Percentiles rank a stretch among this genome's conserved stretches.
Conservation (phyloP, 2,888 invertebrate species). For the Zhengitettix transpicula region DNA sequence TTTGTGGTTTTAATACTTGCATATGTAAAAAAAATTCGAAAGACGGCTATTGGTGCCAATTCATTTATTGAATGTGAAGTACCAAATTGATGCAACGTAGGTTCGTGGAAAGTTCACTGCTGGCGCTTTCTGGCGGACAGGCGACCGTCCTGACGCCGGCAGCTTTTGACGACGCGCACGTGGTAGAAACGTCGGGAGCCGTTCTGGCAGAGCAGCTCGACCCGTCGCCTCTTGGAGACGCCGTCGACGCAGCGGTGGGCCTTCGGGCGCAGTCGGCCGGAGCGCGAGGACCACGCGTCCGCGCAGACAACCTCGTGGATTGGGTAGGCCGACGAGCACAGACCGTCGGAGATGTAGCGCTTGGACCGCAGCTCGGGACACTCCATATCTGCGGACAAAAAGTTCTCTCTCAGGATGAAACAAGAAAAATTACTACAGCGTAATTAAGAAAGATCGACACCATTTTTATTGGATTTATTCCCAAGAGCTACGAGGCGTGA, state of each 20-base stretch:
- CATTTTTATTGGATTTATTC: too few relatives aligned
- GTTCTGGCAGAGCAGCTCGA: constrained; percentile 11
- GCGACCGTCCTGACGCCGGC: constrained; percentile 4
- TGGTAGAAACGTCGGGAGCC: constrained; percentile 9
- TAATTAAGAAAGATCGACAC: too few relatives aligned
- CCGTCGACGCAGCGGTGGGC: constrained; percentile 7
- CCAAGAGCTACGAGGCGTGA: too few relatives aligned
- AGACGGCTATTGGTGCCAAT: too few relatives aligned
- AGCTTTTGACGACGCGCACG: constrained; percentile 10
- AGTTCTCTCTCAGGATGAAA: too few relatives aligned
- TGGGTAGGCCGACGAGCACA: constrained; percentile 14
- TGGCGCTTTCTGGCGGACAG: too few relatives aligned
- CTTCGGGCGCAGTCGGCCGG: neutral
- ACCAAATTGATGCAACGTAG: too few relatives aligned
- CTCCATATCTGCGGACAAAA: neutral
- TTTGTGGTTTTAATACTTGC: too few relatives aligned
- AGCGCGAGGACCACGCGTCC: constrained; percentile 12
- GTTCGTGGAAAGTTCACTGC: too few relatives aligned
- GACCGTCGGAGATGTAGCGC: constrained; percentile 16
- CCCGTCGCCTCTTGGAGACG: constrained; percentile 5
- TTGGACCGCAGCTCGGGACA: constrained; percentile 13
- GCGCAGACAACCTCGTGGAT: constrained; percentile 16
- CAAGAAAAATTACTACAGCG: too few relatives aligned
- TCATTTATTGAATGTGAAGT: too few relatives aligned
- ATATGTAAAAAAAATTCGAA: too few relatives aligned